phyloP scores from a whole-genome alignment of 2,113 vertebrate species.

The Phasianus colchicus region DNA sequence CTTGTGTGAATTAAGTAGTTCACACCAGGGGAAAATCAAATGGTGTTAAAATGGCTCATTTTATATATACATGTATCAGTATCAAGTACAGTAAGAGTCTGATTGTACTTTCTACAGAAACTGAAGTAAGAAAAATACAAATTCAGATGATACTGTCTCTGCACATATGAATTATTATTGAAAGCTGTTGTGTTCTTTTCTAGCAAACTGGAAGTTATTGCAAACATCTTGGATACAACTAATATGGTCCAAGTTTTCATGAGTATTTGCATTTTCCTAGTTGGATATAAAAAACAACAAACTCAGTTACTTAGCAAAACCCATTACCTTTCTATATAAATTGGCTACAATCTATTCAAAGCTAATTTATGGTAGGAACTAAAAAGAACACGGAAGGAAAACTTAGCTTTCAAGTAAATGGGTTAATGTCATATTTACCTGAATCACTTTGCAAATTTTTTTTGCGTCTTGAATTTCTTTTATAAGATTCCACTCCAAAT shows the following conservation, averaged over 20 bases:
- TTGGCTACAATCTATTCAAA: conserved; percentile 29
- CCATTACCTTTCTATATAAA: conserved; percentile 22
- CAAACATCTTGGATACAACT: background rate
- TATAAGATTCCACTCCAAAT: conserved; percentile 57
- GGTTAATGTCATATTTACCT: conserved; percentile 62
- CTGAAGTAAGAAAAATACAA: background rate
- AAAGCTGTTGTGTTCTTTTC: background rate
- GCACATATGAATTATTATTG: background rate
- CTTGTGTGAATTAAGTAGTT: background rate
- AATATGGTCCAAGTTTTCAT: conserved; percentile 39
- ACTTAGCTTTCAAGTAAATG: conserved; percentile 24
- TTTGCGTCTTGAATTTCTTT: conserved; percentile 48
- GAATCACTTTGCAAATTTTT: background rate
- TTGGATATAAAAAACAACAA: conserved; percentile 11
- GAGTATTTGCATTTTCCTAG: conserved; percentile 19
- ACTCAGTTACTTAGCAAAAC: conserved; percentile 37
- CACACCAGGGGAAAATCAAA: background rate
- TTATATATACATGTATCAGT: background rate
- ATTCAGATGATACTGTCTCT: background rate
- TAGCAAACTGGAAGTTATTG: background rate
- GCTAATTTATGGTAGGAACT: conserved; percentile 35
- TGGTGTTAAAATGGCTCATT: background rate
- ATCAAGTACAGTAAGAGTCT: background rate
- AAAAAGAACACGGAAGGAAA: conserved; percentile 32
- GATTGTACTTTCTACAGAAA: background rate